Base-by-base conservation (phyloP, 2,113 vertebrate species). In the Cheirogaleus medius region DNA sequence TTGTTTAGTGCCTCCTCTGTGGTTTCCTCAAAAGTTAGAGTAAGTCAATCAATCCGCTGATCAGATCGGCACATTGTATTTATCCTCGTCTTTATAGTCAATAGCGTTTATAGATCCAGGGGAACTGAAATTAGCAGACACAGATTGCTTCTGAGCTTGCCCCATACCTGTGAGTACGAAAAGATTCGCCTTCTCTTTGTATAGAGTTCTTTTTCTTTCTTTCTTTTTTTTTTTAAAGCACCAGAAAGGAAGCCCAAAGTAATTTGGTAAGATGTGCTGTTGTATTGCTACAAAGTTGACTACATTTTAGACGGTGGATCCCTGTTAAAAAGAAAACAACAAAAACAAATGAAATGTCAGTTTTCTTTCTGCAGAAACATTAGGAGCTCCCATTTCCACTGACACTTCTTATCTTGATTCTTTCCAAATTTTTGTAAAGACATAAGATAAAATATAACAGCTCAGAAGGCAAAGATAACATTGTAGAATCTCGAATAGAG, bases 381-480 rank as follows among this genome's bases (percentile, higher is more conserved):
- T 64, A 83, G 91, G 94, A 96, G 88, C 95, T 95, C 95, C 96
- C 96, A 80, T 97, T 88, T 93, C 71, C 63, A 68, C 27, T 49
- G 84, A 97, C 91, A 63, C 73, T 29, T 78, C 96, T 94, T 95
- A 86, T 98, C 98, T 93, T 83, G 94, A 96, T 77, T 90, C 0
- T 0, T 97, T 95, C 92, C 97, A 97, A 97, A 97, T 97, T 98
- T 97, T 94, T 87, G 92, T 86, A 87, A 97, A 98, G 91, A 92
- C 58, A 47, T 80, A 44, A 92, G 39, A 97, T 0, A 3, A 95
- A 97, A 97, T 18, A 6, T 86, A 74, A 71, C 87, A 42, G 78
- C 54, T 78, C 74, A 87, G 84, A 97, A 98, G 89, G 93, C 84
- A 80, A 97, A 94, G 89, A 92, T 71, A 91, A 80, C 74, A 85